Percentiles rank a stretch among this genome's conserved stretches.
Evolutionary conservation across 2,888 invertebrate genomes (phyloP).

Genomic region (Troilus luridus): DNA sequence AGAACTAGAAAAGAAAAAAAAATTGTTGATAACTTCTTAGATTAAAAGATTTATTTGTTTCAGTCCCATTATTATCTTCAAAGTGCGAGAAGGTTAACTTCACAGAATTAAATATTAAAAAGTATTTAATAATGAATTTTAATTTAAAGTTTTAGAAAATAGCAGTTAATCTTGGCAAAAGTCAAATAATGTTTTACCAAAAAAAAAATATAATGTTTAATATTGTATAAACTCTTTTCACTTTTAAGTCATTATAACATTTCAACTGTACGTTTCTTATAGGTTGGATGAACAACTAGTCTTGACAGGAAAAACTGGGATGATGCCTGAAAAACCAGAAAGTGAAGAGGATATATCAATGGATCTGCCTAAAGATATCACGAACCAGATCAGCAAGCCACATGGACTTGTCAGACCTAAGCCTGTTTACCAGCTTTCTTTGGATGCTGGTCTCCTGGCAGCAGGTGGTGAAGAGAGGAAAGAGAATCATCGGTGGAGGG

Average conservation of each 20-base stretch:
- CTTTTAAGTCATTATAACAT: constrained; percentile 32
- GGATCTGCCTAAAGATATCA: constrained; percentile 59
- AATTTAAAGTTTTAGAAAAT: not conserved
- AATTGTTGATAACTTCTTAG: no score
- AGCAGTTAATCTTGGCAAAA: not conserved
- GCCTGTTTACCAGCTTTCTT: constrained; percentile 65
- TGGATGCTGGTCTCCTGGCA: constrained; percentile 65
- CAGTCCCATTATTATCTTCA: not conserved
- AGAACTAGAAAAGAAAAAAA: no score
- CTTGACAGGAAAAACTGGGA: constrained; percentile 68
- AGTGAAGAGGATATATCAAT: constrained; percentile 63
- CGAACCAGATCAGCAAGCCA: constrained; percentile 23
- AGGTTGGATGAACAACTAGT: constrained; percentile 78
- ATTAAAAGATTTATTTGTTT: no score
- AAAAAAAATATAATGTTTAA: not conserved
- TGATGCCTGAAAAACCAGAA: constrained; percentile 65
- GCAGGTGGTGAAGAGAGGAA: constrained; percentile 57
- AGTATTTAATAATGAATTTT: not conserved
- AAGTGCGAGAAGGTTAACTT: not conserved
- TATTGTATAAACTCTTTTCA: not conserved
- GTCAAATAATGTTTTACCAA: not conserved
- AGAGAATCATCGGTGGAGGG: constrained; percentile 63
- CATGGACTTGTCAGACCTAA: constrained; percentile 43
- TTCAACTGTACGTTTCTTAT: constrained; percentile 61
- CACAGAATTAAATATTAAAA: not conserved